Base-by-base conservation (phyloP, 2,888 invertebrate genomes). In the Lumbricus terrestris region DNA sequence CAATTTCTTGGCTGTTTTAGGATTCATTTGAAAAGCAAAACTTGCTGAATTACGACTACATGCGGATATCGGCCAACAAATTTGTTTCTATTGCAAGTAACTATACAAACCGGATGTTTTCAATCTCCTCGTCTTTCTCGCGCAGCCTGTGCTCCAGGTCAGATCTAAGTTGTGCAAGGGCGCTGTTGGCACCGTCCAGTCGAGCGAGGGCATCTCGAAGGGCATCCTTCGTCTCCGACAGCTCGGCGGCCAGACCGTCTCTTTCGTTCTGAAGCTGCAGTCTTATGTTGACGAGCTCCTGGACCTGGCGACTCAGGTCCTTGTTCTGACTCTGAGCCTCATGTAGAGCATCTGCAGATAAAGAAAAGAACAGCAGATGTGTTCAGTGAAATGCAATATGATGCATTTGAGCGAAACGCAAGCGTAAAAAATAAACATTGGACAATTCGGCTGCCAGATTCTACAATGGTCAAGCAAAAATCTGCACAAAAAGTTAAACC, bases 101-200 rank as follows among this genome's bases (percentile, higher is more conserved):
- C 82, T 38, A 4, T 54, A 37, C 69, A 2, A 37, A 99, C 99
- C 98, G 98, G 95, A 99, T 97, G 93, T 97, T 96, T 96, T 99
- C 99, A 95, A 99, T 97, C 96, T 99, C 99, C 95, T 99, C 99
- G 93, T 99, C 99, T 96, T 99, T 99, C 96, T 99, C 98, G 93
- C 97, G 97, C 94, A 99, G 96, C 94, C 99, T 97, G 95, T 98
- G 98, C 96, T 99, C 99, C 95, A 98, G 97, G 94, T 99, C 99
- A 95, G 98, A 97, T 94, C 98, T 97, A 96, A 98, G 97, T 95
- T 97, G 97, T 93, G 97, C 97, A 94, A 98, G 96, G 90, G 95
- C 94, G 89, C 92, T 93, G 91, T 99, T 99, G 93, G 98, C 97
- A 92, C 98, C 96, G 95, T 99, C 96, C 94, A 98, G 97, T 96